Percentiles rank a stretch among this genome's conserved stretches.
Conservation (phyloP, 2,888 invertebrate genomes). For the Ennomos quercinarius region DNA sequence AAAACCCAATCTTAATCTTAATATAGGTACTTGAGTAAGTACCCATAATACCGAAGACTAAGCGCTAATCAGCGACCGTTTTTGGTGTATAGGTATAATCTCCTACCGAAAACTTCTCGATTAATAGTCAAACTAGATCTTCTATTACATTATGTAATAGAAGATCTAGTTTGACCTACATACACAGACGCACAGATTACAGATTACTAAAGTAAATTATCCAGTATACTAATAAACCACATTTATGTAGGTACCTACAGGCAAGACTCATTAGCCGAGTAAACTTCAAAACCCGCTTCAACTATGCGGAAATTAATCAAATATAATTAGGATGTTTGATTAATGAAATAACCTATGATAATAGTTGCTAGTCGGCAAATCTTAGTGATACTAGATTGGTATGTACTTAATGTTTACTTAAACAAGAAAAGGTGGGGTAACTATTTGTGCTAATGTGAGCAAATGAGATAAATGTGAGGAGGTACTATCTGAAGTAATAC, state of each 20-base stretch:
- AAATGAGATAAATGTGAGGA: background rate
- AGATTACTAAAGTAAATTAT: too few relatives aligned
- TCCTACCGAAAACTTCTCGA: too few relatives aligned
- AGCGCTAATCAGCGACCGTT: too few relatives aligned
- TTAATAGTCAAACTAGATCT: too few relatives aligned
- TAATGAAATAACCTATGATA: conserved; percentile 32
- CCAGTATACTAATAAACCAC: too few relatives aligned
- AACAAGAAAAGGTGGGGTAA: conserved; percentile 4
- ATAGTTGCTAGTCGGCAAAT: conserved; percentile 29
- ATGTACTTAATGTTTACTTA: conserved; percentile 15
- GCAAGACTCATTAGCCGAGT: conserved; percentile 38
- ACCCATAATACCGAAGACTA: too few relatives aligned
- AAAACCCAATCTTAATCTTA: too few relatives aligned
- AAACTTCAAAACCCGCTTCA: conserved; percentile 33
- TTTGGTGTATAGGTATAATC: too few relatives aligned
- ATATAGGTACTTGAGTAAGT: too few relatives aligned
- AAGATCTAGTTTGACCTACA: too few relatives aligned
- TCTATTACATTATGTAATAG: too few relatives aligned
- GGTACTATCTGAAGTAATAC: background rate
- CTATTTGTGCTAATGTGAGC: conserved; percentile 8
- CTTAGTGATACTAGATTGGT: conserved; percentile 28
- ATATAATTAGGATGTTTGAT: conserved; percentile 39
- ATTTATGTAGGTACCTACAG: conserved; percentile 14
- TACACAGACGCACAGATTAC: too few relatives aligned
- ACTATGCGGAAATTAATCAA: conserved; percentile 35